Conservation (phyloP, 2,113 vertebrate genomes). For the Laticauda laticaudata region DNA sequence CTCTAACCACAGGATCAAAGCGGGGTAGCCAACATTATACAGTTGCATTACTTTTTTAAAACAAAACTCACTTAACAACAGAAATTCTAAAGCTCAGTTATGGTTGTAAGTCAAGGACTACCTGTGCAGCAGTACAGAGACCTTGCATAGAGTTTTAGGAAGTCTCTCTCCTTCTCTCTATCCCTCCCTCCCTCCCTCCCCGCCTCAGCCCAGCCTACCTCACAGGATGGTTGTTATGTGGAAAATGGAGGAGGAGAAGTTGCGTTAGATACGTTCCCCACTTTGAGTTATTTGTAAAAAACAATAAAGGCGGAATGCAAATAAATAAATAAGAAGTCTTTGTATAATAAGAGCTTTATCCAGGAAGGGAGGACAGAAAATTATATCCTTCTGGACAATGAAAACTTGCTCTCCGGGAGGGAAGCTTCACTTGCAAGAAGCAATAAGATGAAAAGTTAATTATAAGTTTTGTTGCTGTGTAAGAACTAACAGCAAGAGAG, state of each 20-base stretch:
- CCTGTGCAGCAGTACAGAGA: too few species aligned
- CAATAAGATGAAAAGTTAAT: neutral
- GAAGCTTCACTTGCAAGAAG: neutral
- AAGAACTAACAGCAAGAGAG: too few species aligned
- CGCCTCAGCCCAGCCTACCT: neutral
- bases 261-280: accelerated
- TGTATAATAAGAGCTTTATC: neutral
- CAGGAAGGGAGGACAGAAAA: neutral
- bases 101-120: too few species aligned
- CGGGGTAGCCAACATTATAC: neutral
- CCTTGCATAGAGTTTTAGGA: too few species aligned
- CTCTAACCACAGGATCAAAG: neutral
- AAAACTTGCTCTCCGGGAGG: neutral
- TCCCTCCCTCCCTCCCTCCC: neutral
- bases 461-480: neutral
- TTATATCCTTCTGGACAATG: neutral
- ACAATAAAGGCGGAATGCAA: neutral
- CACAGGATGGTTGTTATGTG: neutral
- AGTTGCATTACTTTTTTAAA: neutral
- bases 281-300: neutral
- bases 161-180: too few species aligned
- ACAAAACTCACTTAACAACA: neutral
- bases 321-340: neutral
- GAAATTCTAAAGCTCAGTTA: too few species aligned
- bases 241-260: neutral